Evolutionary conservation across 2,797 vertebrate genomes (phyloP), one percentile per base, ranked within the genome.

Genomic region (Silurus aristotelis): DNA sequence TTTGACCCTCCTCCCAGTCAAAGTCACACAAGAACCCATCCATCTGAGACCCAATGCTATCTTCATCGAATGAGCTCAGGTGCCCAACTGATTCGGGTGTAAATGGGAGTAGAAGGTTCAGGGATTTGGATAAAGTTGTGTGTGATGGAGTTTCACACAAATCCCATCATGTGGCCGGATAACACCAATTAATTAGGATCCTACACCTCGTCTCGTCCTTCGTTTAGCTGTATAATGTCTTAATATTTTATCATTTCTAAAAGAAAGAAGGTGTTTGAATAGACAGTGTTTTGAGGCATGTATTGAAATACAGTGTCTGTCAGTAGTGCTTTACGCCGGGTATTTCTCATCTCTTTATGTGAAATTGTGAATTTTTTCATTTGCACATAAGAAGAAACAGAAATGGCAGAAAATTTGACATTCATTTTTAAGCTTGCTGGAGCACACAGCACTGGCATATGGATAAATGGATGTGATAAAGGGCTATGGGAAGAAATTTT

Each of bases 1-100:
- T 86, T 72, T 89, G 70, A 88, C 88, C 88, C 43, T 14, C 82
- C 72, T 10, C 80, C 87, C 84, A 89, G 79, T 90, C 88, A 89
- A 87, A 88, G 87, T 89, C 86, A 83, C 78, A 80, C 68, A 0
- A 48, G 27, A 63, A 22, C 72, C 82, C 85, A 88, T 88, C 84
- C 85, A 82, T 88, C 85, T 87, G 83, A 80, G 72, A 20, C 56
- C 77, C 87, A 84, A 85, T 84, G 68, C 63, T 61, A 70, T 78
- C 78, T 67, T 82, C 84, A 79, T 88, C 83, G 73, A 82, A 76
- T 25, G 84, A 84, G 67, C 82, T 78, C 43, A 31, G 56, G 56
- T 70, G 48, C 77, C 78, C 56, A 48, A 52, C 80, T 58, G 83
- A 79, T 83, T 63, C 60, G 38, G 52, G 52, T 70, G 73, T 63